Evolutionary conservation across 2,797 vertebrate species (phyloP).

Genomic region (Parauchenoglanis punctatus): DNA sequence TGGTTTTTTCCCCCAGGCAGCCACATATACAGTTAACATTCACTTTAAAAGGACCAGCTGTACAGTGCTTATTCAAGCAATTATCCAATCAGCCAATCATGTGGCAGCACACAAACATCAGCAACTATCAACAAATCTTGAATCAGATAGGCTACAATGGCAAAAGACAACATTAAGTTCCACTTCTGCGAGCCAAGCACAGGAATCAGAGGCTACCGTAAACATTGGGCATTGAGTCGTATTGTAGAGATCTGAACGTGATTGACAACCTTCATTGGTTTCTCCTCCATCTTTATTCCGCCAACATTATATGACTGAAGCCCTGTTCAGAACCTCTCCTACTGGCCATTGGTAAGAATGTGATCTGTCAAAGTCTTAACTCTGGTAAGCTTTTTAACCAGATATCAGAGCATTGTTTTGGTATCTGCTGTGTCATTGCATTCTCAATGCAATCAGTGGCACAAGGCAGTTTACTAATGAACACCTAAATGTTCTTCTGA

Average conservation of each 20-base stretch:
- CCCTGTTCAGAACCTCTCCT: not conserved
- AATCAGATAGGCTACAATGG: not conserved
- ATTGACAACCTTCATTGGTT: not conserved
- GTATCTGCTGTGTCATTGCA: not conserved
- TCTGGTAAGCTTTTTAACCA: not conserved
- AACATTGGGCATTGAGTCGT: not conserved
- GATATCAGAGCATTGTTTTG: not conserved
- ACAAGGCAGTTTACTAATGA: not conserved
- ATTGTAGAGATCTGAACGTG: not conserved
- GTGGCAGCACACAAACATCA: not conserved
- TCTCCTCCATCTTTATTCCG: not conserved
- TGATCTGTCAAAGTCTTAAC: not conserved
- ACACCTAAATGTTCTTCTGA: not conserved
- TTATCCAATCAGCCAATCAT: not conserved
- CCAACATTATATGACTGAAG: not conserved
- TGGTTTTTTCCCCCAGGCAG: not conserved
- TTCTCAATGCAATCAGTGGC: not conserved
- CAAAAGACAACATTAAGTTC: not conserved
- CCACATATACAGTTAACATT: not conserved
- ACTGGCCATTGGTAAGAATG: not conserved
- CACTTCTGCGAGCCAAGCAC: not conserved
- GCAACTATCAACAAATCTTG: not conserved
- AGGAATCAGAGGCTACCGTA: no score
- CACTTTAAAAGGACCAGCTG: not conserved
- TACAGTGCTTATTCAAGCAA: not conserved